These are phyloP conservation scores for Drosophila atripex DNA, from an alignment of 2,888 invertebrate genomes.

Conservation along the genomic window DNA sequence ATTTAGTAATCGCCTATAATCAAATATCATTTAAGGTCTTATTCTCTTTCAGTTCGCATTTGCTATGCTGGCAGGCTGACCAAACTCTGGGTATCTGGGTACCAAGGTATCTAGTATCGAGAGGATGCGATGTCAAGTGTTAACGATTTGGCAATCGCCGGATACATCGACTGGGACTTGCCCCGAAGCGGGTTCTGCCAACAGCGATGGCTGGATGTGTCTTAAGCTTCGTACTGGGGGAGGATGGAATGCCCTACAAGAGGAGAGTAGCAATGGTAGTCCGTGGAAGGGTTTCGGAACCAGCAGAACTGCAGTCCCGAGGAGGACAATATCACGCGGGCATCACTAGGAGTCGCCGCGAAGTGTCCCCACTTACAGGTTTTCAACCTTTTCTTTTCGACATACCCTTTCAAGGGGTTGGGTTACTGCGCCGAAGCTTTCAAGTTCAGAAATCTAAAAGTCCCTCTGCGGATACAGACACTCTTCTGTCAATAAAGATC, in stretches of 20 bases:
- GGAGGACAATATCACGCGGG: conserved; percentile 60
- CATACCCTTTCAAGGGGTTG: conserved; percentile 18
- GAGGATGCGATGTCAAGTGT: conserved; percentile 65
- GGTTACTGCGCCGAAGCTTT: no score
- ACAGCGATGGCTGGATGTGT: conserved; percentile 49
- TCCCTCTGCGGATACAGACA: neutral
- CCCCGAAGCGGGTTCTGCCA: conserved; percentile 36
- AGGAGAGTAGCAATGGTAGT: no score
- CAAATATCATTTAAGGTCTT: conserved; percentile 79
- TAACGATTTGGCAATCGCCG: conserved; percentile 76
- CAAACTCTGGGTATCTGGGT: conserved; percentile 28
- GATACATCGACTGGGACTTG: conserved; percentile 44
- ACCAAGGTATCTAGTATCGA: conserved; percentile 29
- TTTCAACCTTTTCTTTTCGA: conserved; percentile 42
- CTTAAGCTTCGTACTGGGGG: conserved; percentile 42
- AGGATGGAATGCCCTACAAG: conserved; percentile 43
- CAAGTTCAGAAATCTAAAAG: no score
- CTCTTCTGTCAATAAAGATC: neutral
- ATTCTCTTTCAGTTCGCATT: conserved; percentile 77
- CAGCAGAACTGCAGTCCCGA: conserved; percentile 19
- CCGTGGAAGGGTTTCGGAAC: conserved; percentile 28
- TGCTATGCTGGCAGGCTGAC: conserved; percentile 42
- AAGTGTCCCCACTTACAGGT: conserved; percentile 69
- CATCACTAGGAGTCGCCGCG: conserved; percentile 60
- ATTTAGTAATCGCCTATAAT: conserved; percentile 77